Evolutionary conservation across 2,888 invertebrate genomes (phyloP), one percentile per base, ranked within the genome.

Genomic region (Polydrusus tereticollis): DNA sequence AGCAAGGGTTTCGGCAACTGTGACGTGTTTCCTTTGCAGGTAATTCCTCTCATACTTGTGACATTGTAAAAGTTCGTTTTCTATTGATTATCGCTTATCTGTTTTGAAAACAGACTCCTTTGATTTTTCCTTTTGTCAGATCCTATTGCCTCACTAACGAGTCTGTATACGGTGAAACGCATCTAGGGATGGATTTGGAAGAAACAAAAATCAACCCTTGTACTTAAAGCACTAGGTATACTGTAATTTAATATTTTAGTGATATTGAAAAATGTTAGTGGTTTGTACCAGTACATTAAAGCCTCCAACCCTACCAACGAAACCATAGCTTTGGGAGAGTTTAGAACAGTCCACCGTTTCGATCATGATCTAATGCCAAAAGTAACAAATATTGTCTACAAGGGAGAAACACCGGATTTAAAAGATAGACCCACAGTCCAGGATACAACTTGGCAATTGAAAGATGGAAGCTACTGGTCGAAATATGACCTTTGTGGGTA

Each of bases 401-500:
- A 36, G 8, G 69, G 63, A 0, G 64, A 64, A 20, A 43, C 64
- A 4, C 70, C 70, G 10, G 41, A 70, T n/a, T 4, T 70, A 20
- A 50, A 0, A 10, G 59, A 21, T 21, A 64, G 64, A 43, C 70
- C 70, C 16, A 58, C 59, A 12, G 63, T 69, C 38, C 69, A 69
- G 23, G 69, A 69, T 43, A 69, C 69, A 12, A 69, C 63, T 16
- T 69, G 69, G 69, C 69, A 63, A 52, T 14, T 69, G 7, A 18
- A 36, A 16, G 69, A 63, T 57, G 69, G 69, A n/a, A 63, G 36
- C 23, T 69, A 69, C 43, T 69, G 57, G 63, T 63, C 63, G 23
- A 69, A 69, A 55, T 69, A 69, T 5, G 69, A 69, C 47, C 41
- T 63, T 14, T 63, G 63, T 62, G 69, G 69, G 8, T 69, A 69